These are phyloP conservation scores for Alectoris magna DNA, from an alignment of 2,797 vertebrate species.

Conservation along the genomic window DNA sequence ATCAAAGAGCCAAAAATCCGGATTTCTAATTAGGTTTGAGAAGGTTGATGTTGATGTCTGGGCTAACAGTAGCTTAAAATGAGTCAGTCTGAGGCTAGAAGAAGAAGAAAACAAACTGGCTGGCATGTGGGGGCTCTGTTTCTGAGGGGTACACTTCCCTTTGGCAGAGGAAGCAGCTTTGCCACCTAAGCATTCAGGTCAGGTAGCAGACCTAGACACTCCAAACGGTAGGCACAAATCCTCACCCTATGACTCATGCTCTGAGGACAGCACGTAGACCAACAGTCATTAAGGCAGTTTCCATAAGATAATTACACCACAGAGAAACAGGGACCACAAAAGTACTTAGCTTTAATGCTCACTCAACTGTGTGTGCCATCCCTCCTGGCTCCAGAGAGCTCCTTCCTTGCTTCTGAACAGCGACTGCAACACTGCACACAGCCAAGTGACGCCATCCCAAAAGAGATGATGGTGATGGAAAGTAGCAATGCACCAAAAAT, in stretches of 20 bases:
- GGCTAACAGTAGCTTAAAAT: not conserved
- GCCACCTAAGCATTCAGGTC: not conserved
- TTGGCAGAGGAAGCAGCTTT: not conserved
- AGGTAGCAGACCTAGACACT: not conserved
- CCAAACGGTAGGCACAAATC: not conserved
- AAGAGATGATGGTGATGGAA: not conserved
- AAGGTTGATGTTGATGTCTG: not conserved
- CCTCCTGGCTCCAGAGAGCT: not conserved
- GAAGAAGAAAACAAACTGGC: not conserved
- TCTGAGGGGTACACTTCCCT: not conserved
- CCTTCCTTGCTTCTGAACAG: not conserved
- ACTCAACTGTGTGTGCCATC: not conserved
- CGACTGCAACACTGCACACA: accelerated
- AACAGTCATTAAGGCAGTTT: not conserved
- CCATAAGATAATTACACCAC: not conserved
- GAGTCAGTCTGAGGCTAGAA: not conserved
- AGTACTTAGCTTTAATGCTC: not conserved
- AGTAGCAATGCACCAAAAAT: not conserved
- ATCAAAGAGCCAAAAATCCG: not conserved
- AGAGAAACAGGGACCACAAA: not conserved
- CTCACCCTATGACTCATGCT: not conserved
- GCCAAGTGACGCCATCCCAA: not conserved
- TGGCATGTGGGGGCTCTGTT: not conserved
- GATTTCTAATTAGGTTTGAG: not conserved
- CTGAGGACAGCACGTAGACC: not conserved